A percentile compares a stretch with the other conserved stretches of the same genome.
These are phyloP conservation scores for Sycon ciliatum DNA, from an alignment of 37 sponge, comb jelly and placozoan genomes.

Conservation along the genomic window DNA sequence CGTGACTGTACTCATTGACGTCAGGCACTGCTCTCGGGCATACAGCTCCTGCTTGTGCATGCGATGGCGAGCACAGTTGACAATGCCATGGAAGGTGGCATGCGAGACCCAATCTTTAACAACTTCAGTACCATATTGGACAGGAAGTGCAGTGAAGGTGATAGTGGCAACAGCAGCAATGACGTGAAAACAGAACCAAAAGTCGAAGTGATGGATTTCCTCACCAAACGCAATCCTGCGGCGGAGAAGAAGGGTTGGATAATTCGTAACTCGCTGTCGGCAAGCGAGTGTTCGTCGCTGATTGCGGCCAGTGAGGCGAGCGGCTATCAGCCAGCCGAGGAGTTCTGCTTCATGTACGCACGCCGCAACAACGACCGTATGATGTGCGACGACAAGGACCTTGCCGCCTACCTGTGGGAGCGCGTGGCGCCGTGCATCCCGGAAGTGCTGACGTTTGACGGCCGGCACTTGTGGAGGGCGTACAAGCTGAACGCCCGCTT, in stretches of 20 bases:
- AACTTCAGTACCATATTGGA: too few species aligned
- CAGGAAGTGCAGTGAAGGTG: too few species aligned
- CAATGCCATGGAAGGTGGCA: too few species aligned
- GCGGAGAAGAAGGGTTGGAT: slow-evolving; percentile 53
- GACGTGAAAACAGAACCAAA: too few species aligned
- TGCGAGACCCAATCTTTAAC: too few species aligned
- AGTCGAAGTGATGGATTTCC: too few species aligned
- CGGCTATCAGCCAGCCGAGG: slow-evolving; percentile 54
- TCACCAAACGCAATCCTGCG: too few species aligned
- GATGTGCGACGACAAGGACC: slow-evolving; percentile 55
- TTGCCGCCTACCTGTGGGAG: slow-evolving; percentile 62
- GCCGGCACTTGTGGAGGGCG: slow-evolving; percentile 34
- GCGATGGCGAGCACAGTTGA: too few species aligned
- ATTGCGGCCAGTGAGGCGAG: slow-evolving; percentile 39
- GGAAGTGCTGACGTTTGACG: slow-evolving; percentile 2
- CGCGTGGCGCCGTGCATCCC: slow-evolving; percentile 46
- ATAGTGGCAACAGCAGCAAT: too few species aligned
- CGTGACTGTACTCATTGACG: too few species aligned
- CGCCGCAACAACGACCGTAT: slow-evolving; percentile 59
- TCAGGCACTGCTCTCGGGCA: too few species aligned
- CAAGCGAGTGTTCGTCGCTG: slow-evolving; percentile 52
- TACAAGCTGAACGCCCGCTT: slow-evolving; percentile 52
- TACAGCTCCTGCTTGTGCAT: too few species aligned
- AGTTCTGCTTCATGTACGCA: slow-evolving; percentile 53
- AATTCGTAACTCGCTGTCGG: slow-evolving; percentile 26